Evolutionary conservation across 2,888 invertebrate species (phyloP).

Genomic region (Magallana nippona): DNA sequence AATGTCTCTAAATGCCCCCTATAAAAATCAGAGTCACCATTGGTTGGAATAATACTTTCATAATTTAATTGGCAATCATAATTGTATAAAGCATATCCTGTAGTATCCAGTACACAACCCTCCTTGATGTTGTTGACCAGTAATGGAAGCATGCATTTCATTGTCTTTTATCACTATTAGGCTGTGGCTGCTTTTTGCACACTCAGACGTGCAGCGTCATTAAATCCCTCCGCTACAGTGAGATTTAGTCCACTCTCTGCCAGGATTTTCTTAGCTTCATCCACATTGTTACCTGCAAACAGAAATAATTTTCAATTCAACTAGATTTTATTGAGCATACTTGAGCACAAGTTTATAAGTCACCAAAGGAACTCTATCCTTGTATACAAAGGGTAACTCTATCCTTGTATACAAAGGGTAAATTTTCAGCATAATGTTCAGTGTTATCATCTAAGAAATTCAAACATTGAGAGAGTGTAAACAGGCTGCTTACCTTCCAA

Average conservation of each 20-base stretch:
- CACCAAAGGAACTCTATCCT: too few species aligned
- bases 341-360: too few species aligned
- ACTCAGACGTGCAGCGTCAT: slow-evolving; percentile 94
- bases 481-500: slow-evolving; percentile 87
- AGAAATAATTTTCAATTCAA: slow-evolving; percentile 4
- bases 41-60: too few species aligned
- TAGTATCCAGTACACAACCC: background rate
- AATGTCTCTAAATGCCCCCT: background rate
- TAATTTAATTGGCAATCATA: background rate
- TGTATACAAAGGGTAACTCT: too few species aligned
- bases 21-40: background rate
- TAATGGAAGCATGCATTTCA: background rate
- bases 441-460: background rate
- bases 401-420: too few species aligned
- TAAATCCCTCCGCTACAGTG: slow-evolving; percentile 90
- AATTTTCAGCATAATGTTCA: too few species aligned
- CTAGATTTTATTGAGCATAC: too few species aligned
- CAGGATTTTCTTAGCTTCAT: slow-evolving; percentile 90
- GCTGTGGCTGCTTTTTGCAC: slow-evolving; percentile 81
- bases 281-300: slow-evolving; percentile 88
- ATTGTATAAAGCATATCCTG: background rate
- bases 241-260: slow-evolving; percentile 91
- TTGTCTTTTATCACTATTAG: background rate
- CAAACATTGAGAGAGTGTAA: background rate
- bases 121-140: background rate